These are phyloP conservation scores for Patella caerulea DNA, from an alignment of 2,888 invertebrate species.

Conservation along the genomic window DNA sequence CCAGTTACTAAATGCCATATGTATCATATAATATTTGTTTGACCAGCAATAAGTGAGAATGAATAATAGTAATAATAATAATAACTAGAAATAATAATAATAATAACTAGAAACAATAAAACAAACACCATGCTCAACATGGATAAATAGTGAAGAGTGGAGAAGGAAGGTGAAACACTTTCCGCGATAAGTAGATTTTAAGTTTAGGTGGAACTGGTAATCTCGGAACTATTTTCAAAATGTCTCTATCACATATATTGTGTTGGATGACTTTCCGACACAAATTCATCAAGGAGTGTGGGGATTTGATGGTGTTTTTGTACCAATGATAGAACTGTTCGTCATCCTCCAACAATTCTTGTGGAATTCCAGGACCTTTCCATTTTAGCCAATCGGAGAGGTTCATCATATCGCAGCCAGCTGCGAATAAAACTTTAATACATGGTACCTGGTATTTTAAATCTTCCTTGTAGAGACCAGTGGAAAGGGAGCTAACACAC, in stretches of 20 bases:
- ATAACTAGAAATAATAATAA: conserved; percentile 1
- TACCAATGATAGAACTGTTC: conserved; percentile 66
- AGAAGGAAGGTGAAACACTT: conserved; percentile 63
- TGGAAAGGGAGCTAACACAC: conserved; percentile 69
- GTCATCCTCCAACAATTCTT: conserved; percentile 60
- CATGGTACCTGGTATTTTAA: conserved; percentile 68
- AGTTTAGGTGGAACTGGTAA: conserved; percentile 68
- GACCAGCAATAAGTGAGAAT: too few species aligned
- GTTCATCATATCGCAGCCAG: conserved; percentile 71
- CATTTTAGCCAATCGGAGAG: conserved; percentile 70
- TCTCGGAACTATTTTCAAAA: conserved; percentile 58
- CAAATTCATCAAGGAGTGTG: conserved; percentile 68
- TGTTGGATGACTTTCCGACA: conserved; percentile 70
- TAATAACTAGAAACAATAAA: neutral
- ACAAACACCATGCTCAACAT: neutral
- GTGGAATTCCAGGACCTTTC: conserved; percentile 69
- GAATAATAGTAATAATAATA: neutral
- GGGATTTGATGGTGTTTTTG: conserved; percentile 57
- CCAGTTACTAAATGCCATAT: too few species aligned
- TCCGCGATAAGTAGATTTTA: conserved; percentile 62
- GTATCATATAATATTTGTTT: too few species aligned
- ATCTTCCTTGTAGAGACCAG: conserved; percentile 69
- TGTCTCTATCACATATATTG: conserved; percentile 54
- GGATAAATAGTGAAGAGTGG: conserved; percentile 28
- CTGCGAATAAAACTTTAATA: conserved; percentile 64